Percentiles rank a stretch among this genome's conserved stretches.
phyloP scores from a whole-genome alignment of 2,888 invertebrate genomes.

The Pachliopta kotzebuea region DNA sequence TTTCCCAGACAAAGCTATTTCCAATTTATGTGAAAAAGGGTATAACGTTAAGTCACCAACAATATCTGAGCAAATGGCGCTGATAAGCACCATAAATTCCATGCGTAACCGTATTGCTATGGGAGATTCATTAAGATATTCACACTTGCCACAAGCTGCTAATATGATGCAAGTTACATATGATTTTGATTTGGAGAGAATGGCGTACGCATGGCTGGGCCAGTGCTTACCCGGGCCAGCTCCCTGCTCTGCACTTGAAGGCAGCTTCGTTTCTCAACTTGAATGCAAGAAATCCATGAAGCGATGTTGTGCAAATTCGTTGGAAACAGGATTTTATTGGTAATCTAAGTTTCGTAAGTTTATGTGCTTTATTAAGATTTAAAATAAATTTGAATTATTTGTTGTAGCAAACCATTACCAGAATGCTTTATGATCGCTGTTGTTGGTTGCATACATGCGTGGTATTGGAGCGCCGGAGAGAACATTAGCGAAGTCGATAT shows the following conservation, averaged over 20 bases:
- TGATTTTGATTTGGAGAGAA: constrained; percentile 62
- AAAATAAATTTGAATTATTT: constrained; percentile 15
- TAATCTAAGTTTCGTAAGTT: constrained; percentile 34
- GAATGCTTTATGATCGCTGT: constrained; percentile 62
- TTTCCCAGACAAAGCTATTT: constrained; percentile 45
- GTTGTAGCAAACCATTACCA: constrained; percentile 54
- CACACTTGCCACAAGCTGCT: constrained; percentile 59
- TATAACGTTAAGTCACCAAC: constrained; percentile 51
- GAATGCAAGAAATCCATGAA: constrained; percentile 65
- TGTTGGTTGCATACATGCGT: constrained; percentile 63
- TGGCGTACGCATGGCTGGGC: constrained; percentile 60
- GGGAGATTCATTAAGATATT: constrained; percentile 49
- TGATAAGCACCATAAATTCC: constrained; percentile 63
- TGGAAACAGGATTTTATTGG: constrained; percentile 46
- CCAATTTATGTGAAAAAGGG: constrained; percentile 50
- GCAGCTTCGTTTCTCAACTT: constrained; percentile 57
- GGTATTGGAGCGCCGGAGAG: constrained; percentile 59
- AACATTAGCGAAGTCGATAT: constrained; percentile 52
- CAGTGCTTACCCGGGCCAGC: constrained; percentile 69
- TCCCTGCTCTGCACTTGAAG: constrained; percentile 61
- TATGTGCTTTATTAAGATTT: not conserved
- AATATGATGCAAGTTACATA: constrained; percentile 70
- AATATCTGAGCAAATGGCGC: constrained; percentile 48
- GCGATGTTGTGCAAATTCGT: constrained; percentile 50
- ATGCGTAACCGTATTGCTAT: constrained; percentile 68